A percentile compares a stretch with the other conserved stretches of the same genome.
Evolutionary conservation across 2,888 invertebrate species (phyloP).

Genomic region (Elegia similella): DNA sequence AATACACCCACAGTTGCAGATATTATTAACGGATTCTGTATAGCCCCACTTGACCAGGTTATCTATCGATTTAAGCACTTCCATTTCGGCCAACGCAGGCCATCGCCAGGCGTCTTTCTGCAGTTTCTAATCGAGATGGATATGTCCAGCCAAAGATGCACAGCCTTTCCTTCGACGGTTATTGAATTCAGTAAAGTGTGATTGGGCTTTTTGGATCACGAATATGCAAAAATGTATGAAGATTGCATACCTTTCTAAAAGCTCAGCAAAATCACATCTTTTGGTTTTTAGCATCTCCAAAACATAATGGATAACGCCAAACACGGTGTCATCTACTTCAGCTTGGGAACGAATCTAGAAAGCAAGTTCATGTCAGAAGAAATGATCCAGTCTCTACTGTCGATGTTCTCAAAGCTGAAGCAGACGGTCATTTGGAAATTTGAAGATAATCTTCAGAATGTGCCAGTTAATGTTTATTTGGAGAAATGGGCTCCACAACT

Average conservation of each 20-base stretch:
- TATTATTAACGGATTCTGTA: no score
- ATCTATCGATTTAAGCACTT: no score
- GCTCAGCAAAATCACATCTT: slow-evolving; percentile 35
- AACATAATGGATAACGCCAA: slow-evolving; percentile 49
- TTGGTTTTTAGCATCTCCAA: slow-evolving; percentile 49
- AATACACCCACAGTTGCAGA: no score
- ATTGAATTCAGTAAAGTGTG: no score
- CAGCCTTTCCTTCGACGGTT: no score
- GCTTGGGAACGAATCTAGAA: slow-evolving; percentile 49
- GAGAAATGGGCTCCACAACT: slow-evolving; percentile 11
- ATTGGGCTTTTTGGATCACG: no score
- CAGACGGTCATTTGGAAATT: slow-evolving; percentile 8
- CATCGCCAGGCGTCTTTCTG: no score
- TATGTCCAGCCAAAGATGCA: no score
- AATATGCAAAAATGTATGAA: no score
- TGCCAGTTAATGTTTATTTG: slow-evolving; percentile 8
- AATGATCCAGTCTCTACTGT: slow-evolving; percentile 33
- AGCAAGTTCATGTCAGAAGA: slow-evolving; percentile 45
- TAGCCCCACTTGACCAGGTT: no score
- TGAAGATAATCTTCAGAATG: slow-evolving; percentile 2
- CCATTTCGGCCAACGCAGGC: no score
- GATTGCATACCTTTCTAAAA: neutral
- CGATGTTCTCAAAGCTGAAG: slow-evolving; percentile 1
- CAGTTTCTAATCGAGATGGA: no score
- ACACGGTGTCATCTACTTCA: slow-evolving; percentile 54